A percentile compares a stretch with the other conserved stretches of the same genome.
phyloP scores from a whole-genome alignment of 2,888 invertebrate genomes.

The Nephrotoma appendiculata region DNA sequence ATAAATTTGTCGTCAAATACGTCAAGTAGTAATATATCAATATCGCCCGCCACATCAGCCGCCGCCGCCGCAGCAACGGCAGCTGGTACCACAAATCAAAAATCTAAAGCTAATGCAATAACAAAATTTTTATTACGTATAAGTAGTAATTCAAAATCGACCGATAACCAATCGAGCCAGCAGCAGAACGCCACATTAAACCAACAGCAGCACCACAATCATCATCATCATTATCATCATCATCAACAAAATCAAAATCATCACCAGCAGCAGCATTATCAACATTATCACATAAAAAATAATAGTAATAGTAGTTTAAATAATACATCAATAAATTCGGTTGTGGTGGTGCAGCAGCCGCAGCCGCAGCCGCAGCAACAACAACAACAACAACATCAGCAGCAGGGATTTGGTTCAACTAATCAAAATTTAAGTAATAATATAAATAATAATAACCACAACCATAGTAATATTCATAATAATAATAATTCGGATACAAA shows the following conservation, averaged over 20 bases:
- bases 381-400: conserved; percentile 15
- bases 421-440: neutral
- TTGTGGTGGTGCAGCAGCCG: conserved; percentile 5
- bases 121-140: conserved; percentile 32
- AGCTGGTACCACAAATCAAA: conserved; percentile 15
- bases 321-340: neutral
- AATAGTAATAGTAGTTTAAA: conserved; percentile 10
- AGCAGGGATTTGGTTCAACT: conserved; percentile 12
- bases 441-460: neutral
- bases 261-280: conserved; percentile 36
- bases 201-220: conserved; percentile 25
- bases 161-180: conserved; percentile 18
- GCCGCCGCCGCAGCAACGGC: conserved; percentile 11
- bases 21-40: neutral
- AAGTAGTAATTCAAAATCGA: conserved; percentile 20
- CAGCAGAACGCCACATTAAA: conserved; percentile 5
- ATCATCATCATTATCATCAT: conserved; percentile 32
- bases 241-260: conserved; percentile 34
- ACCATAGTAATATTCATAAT: neutral
- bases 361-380: conserved; percentile 16
- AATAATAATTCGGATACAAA: neutral
- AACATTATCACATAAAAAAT: conserved; percentile 7
- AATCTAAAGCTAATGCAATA: conserved; percentile 32
- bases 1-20: conserved; percentile 6
- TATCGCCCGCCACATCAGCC: conserved; percentile 10